Conservation (phyloP, 2,797 vertebrate genomes). For the Phyllotis vaccarum region DNA sequence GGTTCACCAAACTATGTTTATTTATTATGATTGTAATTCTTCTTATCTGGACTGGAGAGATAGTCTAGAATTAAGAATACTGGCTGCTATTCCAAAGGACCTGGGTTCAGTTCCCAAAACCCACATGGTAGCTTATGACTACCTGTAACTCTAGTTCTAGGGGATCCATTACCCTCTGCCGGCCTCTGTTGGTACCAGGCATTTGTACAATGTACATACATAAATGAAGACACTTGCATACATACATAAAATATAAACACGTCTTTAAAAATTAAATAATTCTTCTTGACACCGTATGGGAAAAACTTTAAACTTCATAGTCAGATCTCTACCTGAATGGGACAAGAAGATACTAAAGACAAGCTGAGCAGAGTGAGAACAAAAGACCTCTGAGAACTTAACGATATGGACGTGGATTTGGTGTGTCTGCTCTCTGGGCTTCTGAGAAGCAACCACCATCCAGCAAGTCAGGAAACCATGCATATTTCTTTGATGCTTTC, state of each 20-base stretch:
- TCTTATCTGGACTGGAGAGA: neutral
- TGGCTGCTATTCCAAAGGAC: neutral
- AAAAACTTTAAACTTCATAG: neutral
- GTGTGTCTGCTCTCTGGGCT: neutral
- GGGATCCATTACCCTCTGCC: neutral
- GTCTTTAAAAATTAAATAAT: neutral
- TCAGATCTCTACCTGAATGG: neutral
- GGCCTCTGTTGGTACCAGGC: neutral
- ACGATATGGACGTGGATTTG: fast-evolving
- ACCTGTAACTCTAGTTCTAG: neutral
- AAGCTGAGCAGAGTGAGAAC: neutral
- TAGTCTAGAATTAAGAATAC: neutral
- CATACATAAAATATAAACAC: neutral
- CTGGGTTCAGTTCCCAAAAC: neutral
- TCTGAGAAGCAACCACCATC: neutral
- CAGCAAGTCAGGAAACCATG: neutral
- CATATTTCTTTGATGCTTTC: neutral
- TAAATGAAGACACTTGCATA: neutral
- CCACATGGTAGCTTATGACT: neutral
- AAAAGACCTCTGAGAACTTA: neutral
- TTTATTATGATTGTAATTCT: neutral
- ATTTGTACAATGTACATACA: fast-evolving
- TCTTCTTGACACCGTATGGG: neutral
- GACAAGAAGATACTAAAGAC: neutral
- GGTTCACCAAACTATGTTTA: neutral